Conservation (phyloP, 2,113 vertebrate genomes). For the Clarias gariepinus region DNA sequence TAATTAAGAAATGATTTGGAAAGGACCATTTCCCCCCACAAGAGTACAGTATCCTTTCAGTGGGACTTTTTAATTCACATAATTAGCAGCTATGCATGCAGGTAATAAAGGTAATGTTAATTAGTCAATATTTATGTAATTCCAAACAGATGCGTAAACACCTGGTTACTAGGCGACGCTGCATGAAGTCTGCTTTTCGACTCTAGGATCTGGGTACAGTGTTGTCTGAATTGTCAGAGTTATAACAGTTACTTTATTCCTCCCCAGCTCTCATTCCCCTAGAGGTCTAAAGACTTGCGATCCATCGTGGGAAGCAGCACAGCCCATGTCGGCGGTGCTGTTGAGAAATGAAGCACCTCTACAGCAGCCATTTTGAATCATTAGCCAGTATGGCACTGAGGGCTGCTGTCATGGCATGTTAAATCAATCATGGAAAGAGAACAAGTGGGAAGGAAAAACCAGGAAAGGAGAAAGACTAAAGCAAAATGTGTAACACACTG, state of each 20-base stretch:
- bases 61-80: neutral
- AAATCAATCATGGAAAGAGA: conserved; percentile 52
- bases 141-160: conserved; percentile 16
- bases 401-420: conserved; percentile 45
- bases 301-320: conserved; percentile 21
- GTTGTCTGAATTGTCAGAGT: conserved; percentile 14
- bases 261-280: conserved; percentile 15
- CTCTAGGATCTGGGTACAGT: neutral
- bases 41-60: conserved; percentile 17
- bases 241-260: conserved; percentile 36
- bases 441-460: conserved; percentile 8
- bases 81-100: conserved; percentile 4
- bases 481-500: neutral
- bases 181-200: conserved; percentile 8
- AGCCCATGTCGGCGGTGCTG: neutral
- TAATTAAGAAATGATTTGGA: neutral
- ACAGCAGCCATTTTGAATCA: conserved; percentile 65
- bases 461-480: neutral
- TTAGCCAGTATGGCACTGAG: conserved; percentile 58
- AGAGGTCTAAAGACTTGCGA: conserved; percentile 28
- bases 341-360: conserved; percentile 10
- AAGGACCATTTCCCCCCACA: conserved; percentile 2
- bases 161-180: conserved; percentile 21
- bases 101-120: conserved; percentile 19
- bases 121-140: conserved; percentile 19